Conservation (phyloP, 2,113 vertebrate species). For the Epinephelus fuscoguttatus region DNA sequence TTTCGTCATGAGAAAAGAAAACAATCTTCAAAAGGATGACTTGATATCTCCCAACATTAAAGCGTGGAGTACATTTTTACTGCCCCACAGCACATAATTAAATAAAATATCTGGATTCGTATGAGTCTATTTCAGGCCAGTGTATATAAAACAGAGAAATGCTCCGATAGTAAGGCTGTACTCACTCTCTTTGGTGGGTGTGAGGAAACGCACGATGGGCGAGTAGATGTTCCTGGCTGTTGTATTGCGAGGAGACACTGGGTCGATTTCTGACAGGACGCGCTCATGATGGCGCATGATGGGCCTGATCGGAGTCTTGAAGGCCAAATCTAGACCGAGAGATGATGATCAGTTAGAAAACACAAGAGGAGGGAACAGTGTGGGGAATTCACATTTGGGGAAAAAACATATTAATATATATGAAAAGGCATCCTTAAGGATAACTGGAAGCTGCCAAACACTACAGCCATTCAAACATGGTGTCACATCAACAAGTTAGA, state of each 20-base stretch:
- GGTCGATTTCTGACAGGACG: slow-evolving; percentile 59
- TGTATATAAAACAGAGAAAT: background rate
- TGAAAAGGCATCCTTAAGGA: background rate
- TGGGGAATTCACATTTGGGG: too few species aligned
- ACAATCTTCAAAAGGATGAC: background rate
- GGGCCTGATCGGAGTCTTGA: slow-evolving; percentile 79
- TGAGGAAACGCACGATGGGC: slow-evolving; percentile 83
- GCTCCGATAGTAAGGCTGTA: slow-evolving; percentile 4
- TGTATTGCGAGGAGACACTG: slow-evolving; percentile 58
- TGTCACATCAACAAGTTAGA: too few species aligned
- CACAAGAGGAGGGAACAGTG: background rate
- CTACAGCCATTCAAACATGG: too few species aligned
- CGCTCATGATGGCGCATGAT: slow-evolving; percentile 48
- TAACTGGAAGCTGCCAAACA: background rate
- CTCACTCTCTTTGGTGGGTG: slow-evolving; percentile 85
- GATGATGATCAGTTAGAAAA: background rate
- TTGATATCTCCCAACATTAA: background rate
- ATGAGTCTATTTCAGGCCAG: background rate
- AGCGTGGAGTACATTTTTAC: background rate
- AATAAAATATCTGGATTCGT: background rate
- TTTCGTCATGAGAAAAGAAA: background rate
- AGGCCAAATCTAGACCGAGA: slow-evolving; percentile 66
- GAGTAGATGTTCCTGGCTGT: slow-evolving; percentile 81
- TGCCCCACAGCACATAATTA: background rate
- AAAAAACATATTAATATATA: too few species aligned